A percentile compares a stretch with the other conserved stretches of the same genome.
These are phyloP conservation scores for Harpegnathos saltator DNA, from an alignment of 1,140 invertebrate species.

Conservation along the genomic window DNA sequence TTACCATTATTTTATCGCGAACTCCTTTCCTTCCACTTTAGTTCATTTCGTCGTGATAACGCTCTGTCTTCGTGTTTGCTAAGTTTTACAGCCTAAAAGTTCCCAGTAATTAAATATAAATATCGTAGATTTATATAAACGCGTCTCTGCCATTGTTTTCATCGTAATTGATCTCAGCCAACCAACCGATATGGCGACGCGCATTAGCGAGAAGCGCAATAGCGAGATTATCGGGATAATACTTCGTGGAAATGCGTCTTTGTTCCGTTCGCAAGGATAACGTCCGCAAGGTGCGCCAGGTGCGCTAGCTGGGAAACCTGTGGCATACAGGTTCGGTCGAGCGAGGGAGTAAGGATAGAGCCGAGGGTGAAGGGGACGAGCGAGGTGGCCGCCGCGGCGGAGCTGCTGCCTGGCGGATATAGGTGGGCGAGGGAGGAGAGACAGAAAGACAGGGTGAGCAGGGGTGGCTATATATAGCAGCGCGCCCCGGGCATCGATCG, in stretches of 20 bases:
- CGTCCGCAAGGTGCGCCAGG: slow-evolving; percentile 46
- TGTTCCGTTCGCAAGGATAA: slow-evolving; percentile 43
- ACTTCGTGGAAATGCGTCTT: slow-evolving; percentile 35
- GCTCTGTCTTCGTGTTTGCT: too few relatives aligned
- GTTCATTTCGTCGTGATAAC: too few relatives aligned
- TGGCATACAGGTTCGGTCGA: slow-evolving; percentile 28
- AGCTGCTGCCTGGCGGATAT: slow-evolving; percentile 29
- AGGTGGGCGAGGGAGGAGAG: slow-evolving; percentile 40
- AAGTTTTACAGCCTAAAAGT: too few relatives aligned
- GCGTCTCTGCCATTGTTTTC: too few relatives aligned
- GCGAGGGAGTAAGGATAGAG: neutral
- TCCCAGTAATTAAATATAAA: too few relatives aligned
- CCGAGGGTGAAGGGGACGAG: slow-evolving; percentile 15
- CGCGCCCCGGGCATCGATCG: slow-evolving; percentile 74
- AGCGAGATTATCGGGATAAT: slow-evolving; percentile 30
- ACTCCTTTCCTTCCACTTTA: too few relatives aligned
- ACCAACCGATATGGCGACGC: neutral
- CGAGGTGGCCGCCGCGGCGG: slow-evolving; percentile 39
- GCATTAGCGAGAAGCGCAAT: neutral
- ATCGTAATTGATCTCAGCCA: slow-evolving; percentile 9
- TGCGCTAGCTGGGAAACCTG: slow-evolving; percentile 41
- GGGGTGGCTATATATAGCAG: slow-evolving; percentile 74
- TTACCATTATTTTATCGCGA: too few relatives aligned
- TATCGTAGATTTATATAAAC: too few relatives aligned
- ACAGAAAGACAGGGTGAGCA: slow-evolving; percentile 55